Base-by-base conservation (phyloP, 2,113 vertebrate species). In the Amia ocellicauda region DNA sequence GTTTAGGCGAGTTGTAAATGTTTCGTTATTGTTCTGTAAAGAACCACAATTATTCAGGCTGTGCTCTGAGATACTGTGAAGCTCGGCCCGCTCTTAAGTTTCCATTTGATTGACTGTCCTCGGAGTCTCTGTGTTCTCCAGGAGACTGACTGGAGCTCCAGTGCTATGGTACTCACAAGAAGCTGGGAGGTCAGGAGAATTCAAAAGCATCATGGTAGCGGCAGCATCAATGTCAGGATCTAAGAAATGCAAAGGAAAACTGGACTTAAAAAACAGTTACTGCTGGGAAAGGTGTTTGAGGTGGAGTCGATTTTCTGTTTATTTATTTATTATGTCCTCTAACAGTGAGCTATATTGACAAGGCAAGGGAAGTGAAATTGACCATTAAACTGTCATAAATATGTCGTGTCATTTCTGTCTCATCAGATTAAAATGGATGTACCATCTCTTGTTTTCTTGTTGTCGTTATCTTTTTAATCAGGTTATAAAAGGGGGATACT, bases 151-250 rank as follows among this genome's bases (percentile, higher is more conserved):
- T 14, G 9, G 59, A 9, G 16, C 41, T 61, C 59, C 45, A 29
- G 42, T 40, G 28, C 51, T 27, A 11, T 42, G 26, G 81, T 91
- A 90, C 90, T 92, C 90, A 90, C 91, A 91, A 88, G 89, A 88
- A 87, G 87, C 86, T 83, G 86, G 87, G 87, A 88, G 88, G 84
- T 91, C 89, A 86, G 88, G 80, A 87, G 86, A 83, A 91, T 91
- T 92, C 89, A 90, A 91, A 90, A 90, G 87, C 91, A 91, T 90
- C 89, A 91, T 89, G 88, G 89, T 88, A 88, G 85, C 87, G 80
- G 88, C 89, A 79, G 89, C 87, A 78, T 90, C 89, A 89, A 89
- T 86, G 89, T 92, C 90, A 82, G 89, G 88, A 92, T 90, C 90
- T 91, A 31, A 26, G 29, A 58, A 52, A 69, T 53, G 24, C 60